A percentile compares a stretch with the other conserved stretches of the same genome.
Conservation (phyloP, 2,888 invertebrate species). For the Linyphia triangularis region DNA sequence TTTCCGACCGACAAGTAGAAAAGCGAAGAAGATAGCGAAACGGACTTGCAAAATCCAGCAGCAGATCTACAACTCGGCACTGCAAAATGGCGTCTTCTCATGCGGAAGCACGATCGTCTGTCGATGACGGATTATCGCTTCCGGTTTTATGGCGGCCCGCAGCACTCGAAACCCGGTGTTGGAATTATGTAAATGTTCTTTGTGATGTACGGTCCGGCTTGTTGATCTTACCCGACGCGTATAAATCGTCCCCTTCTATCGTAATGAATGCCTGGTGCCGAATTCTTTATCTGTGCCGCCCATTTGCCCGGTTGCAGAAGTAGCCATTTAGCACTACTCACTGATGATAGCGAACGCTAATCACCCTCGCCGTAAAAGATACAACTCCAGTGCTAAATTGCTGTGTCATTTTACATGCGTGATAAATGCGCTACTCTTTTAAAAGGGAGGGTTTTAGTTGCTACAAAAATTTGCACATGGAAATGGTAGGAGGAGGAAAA, state of each 20-base stretch:
- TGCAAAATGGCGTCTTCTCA: constrained; percentile 43
- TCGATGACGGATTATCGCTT: constrained; percentile 75
- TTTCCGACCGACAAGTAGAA: constrained; percentile 24
- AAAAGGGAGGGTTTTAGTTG: neutral
- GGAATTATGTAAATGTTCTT: constrained; percentile 71
- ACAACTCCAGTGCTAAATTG: neutral
- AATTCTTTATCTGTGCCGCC: constrained; percentile 63
- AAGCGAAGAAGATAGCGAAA: constrained; percentile 49
- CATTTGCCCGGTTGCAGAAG: constrained; percentile 42
- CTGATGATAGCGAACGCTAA: constrained; percentile 21
- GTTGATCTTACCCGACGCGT: constrained; percentile 63
- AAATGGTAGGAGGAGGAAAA: neutral
- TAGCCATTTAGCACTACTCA: constrained; percentile 2
- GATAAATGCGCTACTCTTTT: constrained; percentile 10
- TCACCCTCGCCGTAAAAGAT: neutral
- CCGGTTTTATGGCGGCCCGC: constrained; percentile 73
- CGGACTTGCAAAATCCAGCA: constrained; percentile 18
- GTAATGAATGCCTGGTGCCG: constrained; percentile 62
- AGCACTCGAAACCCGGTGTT: constrained; percentile 42
- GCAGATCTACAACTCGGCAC: constrained; percentile 48
- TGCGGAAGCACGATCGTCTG: constrained; percentile 70
- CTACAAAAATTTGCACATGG: neutral
- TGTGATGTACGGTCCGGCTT: constrained; percentile 72
- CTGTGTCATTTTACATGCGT: constrained; percentile 7
- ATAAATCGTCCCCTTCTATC: constrained; percentile 62